Evolutionary conservation across 2,113 vertebrate genomes (phyloP).

Genomic region (Pterophyllum scalare): DNA sequence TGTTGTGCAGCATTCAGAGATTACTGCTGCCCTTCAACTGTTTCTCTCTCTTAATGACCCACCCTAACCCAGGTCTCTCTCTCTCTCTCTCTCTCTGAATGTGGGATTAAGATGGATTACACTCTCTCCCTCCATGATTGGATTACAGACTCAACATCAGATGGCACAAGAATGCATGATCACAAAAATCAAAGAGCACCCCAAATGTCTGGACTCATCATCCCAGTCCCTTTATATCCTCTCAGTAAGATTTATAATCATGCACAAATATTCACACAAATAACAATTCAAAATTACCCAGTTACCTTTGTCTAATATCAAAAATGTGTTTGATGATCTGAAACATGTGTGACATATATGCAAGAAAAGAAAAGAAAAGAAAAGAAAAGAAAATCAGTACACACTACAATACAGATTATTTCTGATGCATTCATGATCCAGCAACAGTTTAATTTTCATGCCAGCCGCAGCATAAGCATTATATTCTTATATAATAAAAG

Average conservation of each 20-base stretch:
- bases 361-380: no score
- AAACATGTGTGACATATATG: no score
- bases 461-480: no score
- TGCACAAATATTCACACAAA: background rate
- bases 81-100: conserved; percentile 57
- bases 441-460: no score
- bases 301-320: no score
- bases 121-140: conserved; percentile 74
- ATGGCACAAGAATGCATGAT: conserved; percentile 52
- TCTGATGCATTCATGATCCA: no score
- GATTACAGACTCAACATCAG: conserved; percentile 76
- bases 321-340: no score
- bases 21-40: conserved; percentile 48
- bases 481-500: no score
- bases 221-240: background rate
- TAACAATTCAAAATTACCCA: background rate
- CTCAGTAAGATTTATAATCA: background rate
- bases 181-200: conserved; percentile 68
- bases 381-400: background rate
- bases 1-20: conserved; percentile 43
- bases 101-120: conserved; percentile 79
- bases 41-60: conserved; percentile 47
- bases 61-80: conserved; percentile 23
- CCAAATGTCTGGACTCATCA: conserved; percentile 10
- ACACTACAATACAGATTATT: no score